phyloP scores from a whole-genome alignment of 2,797 vertebrate genomes.

The Bryconaethiops microstoma region DNA sequence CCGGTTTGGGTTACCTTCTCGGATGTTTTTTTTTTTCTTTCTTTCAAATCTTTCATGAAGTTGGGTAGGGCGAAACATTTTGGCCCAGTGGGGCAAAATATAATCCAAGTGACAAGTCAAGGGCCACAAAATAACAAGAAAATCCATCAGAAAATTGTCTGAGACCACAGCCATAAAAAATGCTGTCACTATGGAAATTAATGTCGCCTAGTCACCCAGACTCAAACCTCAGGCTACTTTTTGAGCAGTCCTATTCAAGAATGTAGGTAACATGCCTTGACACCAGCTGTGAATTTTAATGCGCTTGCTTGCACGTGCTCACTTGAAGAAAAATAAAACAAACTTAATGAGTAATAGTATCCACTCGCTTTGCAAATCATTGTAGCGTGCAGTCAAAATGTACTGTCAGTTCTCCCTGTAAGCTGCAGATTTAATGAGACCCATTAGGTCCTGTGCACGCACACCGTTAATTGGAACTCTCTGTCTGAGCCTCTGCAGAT shows the following conservation, averaged over 20 bases:
- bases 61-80: background rate
- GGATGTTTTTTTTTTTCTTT: background rate
- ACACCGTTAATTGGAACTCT: constrained; percentile 51
- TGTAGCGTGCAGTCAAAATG: constrained; percentile 65
- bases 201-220: background rate
- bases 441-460: constrained; percentile 68
- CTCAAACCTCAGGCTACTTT: background rate
- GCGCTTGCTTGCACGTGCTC: constrained; percentile 19
- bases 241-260: background rate
- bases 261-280: background rate
- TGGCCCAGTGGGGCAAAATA: background rate
- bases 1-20: background rate
- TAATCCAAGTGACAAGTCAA: background rate
- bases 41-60: constrained; percentile 9
- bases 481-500: constrained; percentile 37
- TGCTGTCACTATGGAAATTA: background rate
- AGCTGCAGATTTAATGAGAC: constrained; percentile 74
- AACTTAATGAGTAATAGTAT: constrained; percentile 60
- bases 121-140: constrained; percentile 3
- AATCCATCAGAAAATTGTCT: background rate
- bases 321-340: constrained; percentile 54
- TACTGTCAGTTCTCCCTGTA: constrained; percentile 62
- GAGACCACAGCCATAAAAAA: background rate
- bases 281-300: constrained; percentile 14
- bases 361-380: constrained; percentile 60